Conservation (phyloP, 1,140 invertebrate species). For the Drosophila pectinifera region DNA sequence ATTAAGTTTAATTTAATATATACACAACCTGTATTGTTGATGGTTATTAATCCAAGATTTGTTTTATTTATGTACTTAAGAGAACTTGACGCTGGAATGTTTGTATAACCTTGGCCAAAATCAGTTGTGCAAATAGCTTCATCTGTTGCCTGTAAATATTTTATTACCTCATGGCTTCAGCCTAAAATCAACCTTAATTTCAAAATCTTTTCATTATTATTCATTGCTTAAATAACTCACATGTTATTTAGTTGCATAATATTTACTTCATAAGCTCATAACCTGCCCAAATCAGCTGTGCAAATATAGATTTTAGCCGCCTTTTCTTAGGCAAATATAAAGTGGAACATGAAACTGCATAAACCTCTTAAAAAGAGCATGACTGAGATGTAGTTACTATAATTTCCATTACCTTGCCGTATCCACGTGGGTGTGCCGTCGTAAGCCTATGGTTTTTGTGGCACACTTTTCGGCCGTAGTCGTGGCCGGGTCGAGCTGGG, state of each 20-base stretch:
- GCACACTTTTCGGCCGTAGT: constrained; percentile 46
- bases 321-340: constrained; percentile 11
- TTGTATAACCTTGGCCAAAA: not conserved
- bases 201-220: not conserved
- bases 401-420: constrained; percentile 66
- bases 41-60: too few species aligned
- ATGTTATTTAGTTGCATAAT: not conserved
- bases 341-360: constrained; percentile 1
- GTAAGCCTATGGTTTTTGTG: constrained; percentile 6
- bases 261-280: constrained; percentile 1
- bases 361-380: constrained; percentile 1
- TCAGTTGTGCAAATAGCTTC: not conserved
- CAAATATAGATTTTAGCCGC: not conserved
- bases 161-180: not conserved
- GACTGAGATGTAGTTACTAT: constrained; percentile 39
- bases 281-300: not conserved
- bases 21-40: not conserved
- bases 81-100: not conserved
- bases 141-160: not conserved
- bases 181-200: too few species aligned
- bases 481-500: constrained; percentile 15
- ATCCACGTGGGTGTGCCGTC: constrained; percentile 44
- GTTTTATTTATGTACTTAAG: too few species aligned
- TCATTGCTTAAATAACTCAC: not conserved
- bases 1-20: not conserved